Conservation (phyloP, 2,113 vertebrate species). For the Chionomys nivalis region DNA sequence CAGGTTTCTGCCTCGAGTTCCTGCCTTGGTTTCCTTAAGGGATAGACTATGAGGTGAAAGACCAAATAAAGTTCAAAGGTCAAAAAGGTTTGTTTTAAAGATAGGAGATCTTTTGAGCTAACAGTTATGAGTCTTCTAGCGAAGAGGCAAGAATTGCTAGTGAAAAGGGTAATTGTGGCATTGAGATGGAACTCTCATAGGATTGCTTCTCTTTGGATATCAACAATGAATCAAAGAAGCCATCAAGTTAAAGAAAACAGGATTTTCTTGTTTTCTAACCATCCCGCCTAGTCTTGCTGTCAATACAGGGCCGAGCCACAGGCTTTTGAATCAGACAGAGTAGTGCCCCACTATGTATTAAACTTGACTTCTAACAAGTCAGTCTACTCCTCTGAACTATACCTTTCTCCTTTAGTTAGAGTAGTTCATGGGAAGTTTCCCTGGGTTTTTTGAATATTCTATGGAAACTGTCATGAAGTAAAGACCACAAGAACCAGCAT, state of each 20-base stretch:
- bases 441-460: neutral
- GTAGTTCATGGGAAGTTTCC: neutral
- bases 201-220: neutral
- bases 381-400: neutral
- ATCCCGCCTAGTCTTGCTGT: neutral
- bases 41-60: neutral
- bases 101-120: neutral
- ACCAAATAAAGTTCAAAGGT: neutral
- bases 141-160: neutral
- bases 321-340: neutral
- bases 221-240: neutral
- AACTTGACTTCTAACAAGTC: neutral
- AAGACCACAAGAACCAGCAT: neutral
- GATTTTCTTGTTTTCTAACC: neutral
- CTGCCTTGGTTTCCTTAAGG: neutral
- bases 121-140: neutral
- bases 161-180: neutral
- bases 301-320: neutral
- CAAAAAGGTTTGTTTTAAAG: neutral
- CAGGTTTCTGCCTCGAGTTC: neutral
- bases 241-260: neutral
- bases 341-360: neutral
- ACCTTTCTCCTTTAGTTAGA: constrained; percentile 14
- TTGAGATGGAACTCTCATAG: neutral
- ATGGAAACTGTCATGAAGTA: neutral